phyloP scores from a whole-genome alignment of 2,888 invertebrate species.

The Acleris emargana region DNA sequence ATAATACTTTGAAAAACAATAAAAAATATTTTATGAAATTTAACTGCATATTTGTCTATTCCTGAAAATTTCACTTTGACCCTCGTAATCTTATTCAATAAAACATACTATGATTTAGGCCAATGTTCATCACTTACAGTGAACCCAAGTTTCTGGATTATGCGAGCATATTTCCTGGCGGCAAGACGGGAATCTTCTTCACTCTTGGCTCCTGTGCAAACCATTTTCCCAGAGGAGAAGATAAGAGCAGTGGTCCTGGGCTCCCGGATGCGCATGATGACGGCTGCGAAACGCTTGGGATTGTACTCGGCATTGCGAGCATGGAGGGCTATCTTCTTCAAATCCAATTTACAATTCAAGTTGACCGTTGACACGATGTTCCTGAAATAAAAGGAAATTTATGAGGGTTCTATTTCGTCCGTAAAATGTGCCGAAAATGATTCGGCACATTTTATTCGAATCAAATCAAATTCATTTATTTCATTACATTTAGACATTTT shows the following conservation, averaged over 20 bases:
- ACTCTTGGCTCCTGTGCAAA: constrained; percentile 92
- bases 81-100: no score
- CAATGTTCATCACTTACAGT: constrained; percentile 77
- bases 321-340: constrained; percentile 98
- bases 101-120: no score
- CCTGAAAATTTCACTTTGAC: no score
- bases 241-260: constrained; percentile 92
- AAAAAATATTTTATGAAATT: no score
- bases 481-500: no score
- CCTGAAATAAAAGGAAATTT: constrained; percentile 77
- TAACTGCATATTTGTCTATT: no score
- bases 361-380: constrained; percentile 99
- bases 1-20: no score
- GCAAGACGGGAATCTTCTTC: constrained; percentile 91
- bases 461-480: no score
- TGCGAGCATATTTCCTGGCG: constrained; percentile 92
- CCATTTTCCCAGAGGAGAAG: constrained; percentile 93
- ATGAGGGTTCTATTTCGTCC: neutral
- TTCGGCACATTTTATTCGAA: no score
- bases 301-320: constrained; percentile 99
- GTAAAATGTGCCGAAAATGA: no score
- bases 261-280: constrained; percentile 97
- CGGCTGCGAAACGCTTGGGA: constrained; percentile 99
- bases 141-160: constrained; percentile 93
- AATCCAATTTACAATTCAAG: constrained; percentile 95